A percentile compares a stretch with the other conserved stretches of the same genome.
These are phyloP conservation scores for Zaprionus kolodkinae DNA, from an alignment of 1,140 invertebrate genomes.

Conservation along the genomic window DNA sequence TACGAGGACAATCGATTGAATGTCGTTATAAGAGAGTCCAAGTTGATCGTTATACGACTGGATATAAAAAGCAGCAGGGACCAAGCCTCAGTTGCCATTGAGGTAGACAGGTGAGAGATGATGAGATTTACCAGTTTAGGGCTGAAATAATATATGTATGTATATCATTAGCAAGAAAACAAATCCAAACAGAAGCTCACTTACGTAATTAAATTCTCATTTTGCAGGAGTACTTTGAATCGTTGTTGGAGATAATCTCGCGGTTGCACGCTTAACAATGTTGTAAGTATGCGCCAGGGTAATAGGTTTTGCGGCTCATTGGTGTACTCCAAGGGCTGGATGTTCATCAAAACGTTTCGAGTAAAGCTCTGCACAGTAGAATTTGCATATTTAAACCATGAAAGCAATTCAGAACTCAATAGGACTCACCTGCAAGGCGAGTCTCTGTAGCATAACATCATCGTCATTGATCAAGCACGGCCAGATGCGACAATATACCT, in stretches of 20 bases:
- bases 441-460: constrained; percentile 64
- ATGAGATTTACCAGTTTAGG: constrained; percentile 60
- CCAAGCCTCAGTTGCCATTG: constrained; percentile 82
- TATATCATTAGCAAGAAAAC: neutral
- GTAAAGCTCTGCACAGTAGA: constrained; percentile 66
- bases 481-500: constrained; percentile 73
- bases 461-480: constrained; percentile 68
- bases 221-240: constrained; percentile 49
- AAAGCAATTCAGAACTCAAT: neutral
- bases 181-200: neutral
- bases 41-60: constrained; percentile 75
- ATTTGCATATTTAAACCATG: neutral
- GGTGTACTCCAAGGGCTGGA: constrained; percentile 68
- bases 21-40: constrained; percentile 65
- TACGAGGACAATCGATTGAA: constrained; percentile 67
- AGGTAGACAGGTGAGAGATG: constrained; percentile 73
- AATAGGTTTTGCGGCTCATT: constrained; percentile 74
- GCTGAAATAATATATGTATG: constrained; percentile 35
- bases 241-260: constrained; percentile 70
- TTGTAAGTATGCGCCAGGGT: constrained; percentile 80
- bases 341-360: constrained; percentile 59
- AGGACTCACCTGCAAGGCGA: constrained; percentile 60
- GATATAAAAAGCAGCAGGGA: constrained; percentile 61
- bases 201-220: constrained; percentile 55
- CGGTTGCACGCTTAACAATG: constrained; percentile 59